A percentile compares a stretch with the other conserved stretches of the same genome.
Conservation (phyloP, 2,113 vertebrate species). For the Gobius niger region DNA sequence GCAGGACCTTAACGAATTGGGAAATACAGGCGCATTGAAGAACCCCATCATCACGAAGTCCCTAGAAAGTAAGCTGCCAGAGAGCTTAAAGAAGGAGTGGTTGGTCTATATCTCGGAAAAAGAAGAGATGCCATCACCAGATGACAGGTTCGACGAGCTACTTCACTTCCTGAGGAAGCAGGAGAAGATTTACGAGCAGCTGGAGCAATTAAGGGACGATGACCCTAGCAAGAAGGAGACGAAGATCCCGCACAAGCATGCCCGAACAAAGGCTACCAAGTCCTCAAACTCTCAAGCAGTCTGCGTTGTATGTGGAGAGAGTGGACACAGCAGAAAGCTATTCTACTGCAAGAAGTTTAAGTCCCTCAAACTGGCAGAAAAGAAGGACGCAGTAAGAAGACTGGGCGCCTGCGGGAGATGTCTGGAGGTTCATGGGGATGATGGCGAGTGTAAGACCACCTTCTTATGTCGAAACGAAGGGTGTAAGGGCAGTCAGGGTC, state of each 20-base stretch:
- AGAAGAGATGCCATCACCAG: neutral
- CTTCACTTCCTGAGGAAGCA: neutral
- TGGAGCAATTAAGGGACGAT: neutral
- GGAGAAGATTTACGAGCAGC: neutral
- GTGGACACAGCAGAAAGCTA: neutral
- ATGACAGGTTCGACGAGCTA: neutral
- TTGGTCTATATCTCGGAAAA: slow-evolving; percentile 10
- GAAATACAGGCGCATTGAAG: no score
- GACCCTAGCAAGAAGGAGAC: neutral
- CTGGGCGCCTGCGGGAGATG: neutral
- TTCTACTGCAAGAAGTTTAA: neutral
- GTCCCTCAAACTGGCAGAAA: neutral
- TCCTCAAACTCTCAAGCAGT: neutral
- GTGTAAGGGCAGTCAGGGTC: no score
- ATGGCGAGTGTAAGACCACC: neutral
- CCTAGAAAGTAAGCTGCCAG: no score
- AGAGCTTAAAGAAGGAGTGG: neutral
- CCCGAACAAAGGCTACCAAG: neutral
- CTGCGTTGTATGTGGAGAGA: neutral
- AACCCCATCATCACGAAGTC: no score
- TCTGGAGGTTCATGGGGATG: neutral
- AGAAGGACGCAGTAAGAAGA: neutral
- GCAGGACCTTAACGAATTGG: no score
- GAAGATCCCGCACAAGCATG: neutral
- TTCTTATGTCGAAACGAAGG: neutral